These are phyloP conservation scores for Acrocera orbiculus DNA, from an alignment of 2,888 invertebrate genomes.

Conservation along the genomic window DNA sequence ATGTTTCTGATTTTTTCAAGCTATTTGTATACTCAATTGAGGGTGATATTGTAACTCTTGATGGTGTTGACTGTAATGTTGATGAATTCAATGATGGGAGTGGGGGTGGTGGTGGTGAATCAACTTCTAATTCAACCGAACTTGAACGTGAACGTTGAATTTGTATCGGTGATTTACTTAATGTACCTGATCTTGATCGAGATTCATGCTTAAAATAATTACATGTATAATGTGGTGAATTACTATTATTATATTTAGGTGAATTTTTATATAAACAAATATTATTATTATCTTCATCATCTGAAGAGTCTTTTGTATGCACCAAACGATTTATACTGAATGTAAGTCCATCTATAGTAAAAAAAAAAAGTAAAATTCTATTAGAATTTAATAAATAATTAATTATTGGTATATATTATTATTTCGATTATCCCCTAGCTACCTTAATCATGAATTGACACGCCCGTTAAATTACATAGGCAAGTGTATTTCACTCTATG, in stretches of 20 bases:
- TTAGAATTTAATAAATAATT: not conserved
- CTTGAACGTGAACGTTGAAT: slow-evolving; percentile 29
- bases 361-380: slow-evolving; percentile 14
- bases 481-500: no score
- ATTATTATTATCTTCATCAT: slow-evolving; percentile 40
- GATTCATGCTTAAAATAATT: slow-evolving; percentile 18
- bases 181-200: slow-evolving; percentile 25
- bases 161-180: slow-evolving; percentile 18
- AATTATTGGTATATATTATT: no score
- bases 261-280: slow-evolving; percentile 29
- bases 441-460: slow-evolving; percentile 1
- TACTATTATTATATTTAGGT: slow-evolving; percentile 13
- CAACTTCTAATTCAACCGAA: slow-evolving; percentile 59
- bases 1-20: slow-evolving; percentile 58
- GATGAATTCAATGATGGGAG: slow-evolving; percentile 34
- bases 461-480: slow-evolving; percentile 15
- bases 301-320: slow-evolving; percentile 37
- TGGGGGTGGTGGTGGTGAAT: slow-evolving; percentile 46
- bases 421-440: no score
- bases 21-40: slow-evolving; percentile 26
- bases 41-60: slow-evolving; percentile 18
- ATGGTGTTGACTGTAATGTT: slow-evolving; percentile 20
- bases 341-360: slow-evolving; percentile 58
- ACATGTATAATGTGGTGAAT: slow-evolving; percentile 19
- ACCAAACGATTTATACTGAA: slow-evolving; percentile 71